A percentile compares a stretch with the other conserved stretches of the same genome.
These are phyloP conservation scores for Strigamia transsilvanica DNA, from an alignment of 2,888 invertebrate genomes.

Conservation along the genomic window DNA sequence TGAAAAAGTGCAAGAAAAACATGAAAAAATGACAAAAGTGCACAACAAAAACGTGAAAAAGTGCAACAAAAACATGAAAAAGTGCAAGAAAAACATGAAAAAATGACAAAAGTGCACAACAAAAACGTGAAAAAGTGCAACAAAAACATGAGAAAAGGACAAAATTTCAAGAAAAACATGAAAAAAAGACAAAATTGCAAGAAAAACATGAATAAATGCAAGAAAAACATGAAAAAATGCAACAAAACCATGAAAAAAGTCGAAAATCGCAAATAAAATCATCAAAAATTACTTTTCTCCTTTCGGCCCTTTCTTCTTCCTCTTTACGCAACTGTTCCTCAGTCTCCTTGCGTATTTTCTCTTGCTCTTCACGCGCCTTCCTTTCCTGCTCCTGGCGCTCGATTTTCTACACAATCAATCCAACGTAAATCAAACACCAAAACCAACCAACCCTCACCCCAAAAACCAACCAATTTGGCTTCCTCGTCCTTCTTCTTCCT, in stretches of 20 bases:
- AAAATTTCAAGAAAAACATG: no score
- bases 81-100: no score
- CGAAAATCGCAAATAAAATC: no score
- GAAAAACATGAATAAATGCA: neutral
- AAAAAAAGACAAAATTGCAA: no score
- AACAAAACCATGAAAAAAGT: neutral
- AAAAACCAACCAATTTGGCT: conserved; percentile 48
- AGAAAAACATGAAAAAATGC: no score
- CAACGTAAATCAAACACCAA: neutral
- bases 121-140: no score
- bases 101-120: no score
- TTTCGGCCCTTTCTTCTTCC: conserved; percentile 85
- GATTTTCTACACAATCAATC: conserved; percentile 21
- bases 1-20: no score
- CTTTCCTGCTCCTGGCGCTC: conserved; percentile 55
- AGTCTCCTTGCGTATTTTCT: conserved; percentile 77
- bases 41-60: no score
- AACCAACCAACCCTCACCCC: conserved; percentile 5
- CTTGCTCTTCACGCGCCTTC: conserved; percentile 63
- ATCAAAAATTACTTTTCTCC: conserved; percentile 72
- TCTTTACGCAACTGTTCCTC: conserved; percentile 83
- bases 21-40: no score
- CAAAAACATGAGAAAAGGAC: neutral
- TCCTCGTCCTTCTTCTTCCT: conserved; percentile 54
- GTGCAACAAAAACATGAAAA: no score